Base-by-base conservation (phyloP, 1,140 invertebrate species). In the Euwallacea similis region DNA sequence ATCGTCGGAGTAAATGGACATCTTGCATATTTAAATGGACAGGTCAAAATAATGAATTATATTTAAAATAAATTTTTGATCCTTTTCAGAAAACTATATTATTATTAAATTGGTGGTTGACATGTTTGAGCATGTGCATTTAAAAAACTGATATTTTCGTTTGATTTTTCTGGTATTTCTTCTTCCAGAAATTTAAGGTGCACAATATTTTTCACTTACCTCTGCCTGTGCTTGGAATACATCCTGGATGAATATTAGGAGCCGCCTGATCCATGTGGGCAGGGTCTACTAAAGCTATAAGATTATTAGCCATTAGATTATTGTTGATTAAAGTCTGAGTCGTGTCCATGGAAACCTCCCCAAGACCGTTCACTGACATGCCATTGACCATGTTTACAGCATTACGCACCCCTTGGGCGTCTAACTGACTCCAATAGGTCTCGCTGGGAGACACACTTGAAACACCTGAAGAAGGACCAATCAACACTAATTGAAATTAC, bases 361-460 rank as follows among this genome's bases (percentile, higher is more conserved):
- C 89, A 2, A 92, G 83, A 41, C 90, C 91, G 79, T 92, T 92
- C 2, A 93, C 88, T 11, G 89, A 88, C 80, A 93, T 90, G 59
- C 89, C 90, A 80, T 92, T 92, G n/a, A 92, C 89, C 87, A 92
- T 89, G 77, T 90, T 91, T 41, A 90, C 88, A 67, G 89, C 90
- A 79, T 89, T 88, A 67, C 87, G 83, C 9, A 88, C 87, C 63
- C 87, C 88, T 78, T 90, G 91, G 6, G 89, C 87, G 81, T 96
- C 94, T 54, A 95, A 82, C 66, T 92, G 92, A 65, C 89, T 88
- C 94, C 94, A 96, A 79, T 95, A 96, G 47, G 88, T 87, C 83
- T 98, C 95, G 79, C 93, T 96, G 0, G 96, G 96, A 8, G 95
- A 97, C 54, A 91, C 90, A 70, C 88, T 91, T 77, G 92, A 94